Evolutionary conservation across 2,797 vertebrate genomes (phyloP), one percentile per base, ranked within the genome.

Genomic region (Molothrus ater): DNA sequence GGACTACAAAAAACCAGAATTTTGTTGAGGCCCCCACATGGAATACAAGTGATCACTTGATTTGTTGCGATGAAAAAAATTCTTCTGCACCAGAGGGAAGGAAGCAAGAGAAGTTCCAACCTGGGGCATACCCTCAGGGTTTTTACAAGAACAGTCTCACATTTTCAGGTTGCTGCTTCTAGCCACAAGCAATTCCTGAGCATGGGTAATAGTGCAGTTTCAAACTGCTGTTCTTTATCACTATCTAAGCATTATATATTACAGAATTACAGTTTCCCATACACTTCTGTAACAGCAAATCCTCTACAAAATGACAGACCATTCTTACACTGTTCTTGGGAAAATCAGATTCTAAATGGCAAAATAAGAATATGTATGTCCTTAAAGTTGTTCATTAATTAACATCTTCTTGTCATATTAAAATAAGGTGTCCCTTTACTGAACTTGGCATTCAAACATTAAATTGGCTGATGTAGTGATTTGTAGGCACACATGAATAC

Each of bases 341-440:
- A 66, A 63, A 79, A 66, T 64, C 34, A 59, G n/a, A 70, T 51
- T 88, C 74, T 87, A 60, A 92, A 90, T 64, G 36, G 61, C 28
- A 25, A 73, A 70, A 54, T n/a, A 83, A 63, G 24, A 87, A 82
- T 94, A 88, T 29, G 2, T 59, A 83, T 29, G 26, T 57, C 34
- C 61, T 86, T 79, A 69, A 91, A 93, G 8, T n/a, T 78, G 17
- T 61, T 87, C 56, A 42, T 83, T 72, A 60, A 92, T 84, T 50
- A 88, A 74, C 15, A 40, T 38, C 18, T 40, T 80, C 32, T 54
- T 88, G 43, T 45, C 81, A 81, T 31, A 31, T 93, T 91, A 82
- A 90, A 95, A 90, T 15, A 88, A 81, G 64, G 63, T 75, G 89
- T 36, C 51, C 93, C 69, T 81, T 76, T 70, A 57, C 50, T 68